Percentiles rank a stretch among this genome's conserved stretches.
Evolutionary conservation across 2,797 vertebrate genomes (phyloP).

Genomic region (Paratrypauchen microcephalus): DNA sequence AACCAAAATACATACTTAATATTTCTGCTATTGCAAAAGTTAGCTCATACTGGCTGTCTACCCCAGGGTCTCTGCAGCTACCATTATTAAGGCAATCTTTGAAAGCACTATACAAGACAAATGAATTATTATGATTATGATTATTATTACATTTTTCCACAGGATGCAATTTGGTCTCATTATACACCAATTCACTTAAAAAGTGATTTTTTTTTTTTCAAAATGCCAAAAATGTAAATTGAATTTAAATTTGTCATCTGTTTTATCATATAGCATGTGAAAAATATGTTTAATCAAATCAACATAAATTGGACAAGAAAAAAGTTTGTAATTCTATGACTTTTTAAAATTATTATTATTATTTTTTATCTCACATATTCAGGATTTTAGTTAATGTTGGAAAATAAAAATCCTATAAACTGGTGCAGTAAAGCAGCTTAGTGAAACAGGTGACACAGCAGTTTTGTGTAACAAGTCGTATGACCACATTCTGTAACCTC

Average conservation of each 20-base stretch:
- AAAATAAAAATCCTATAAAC: not conserved
- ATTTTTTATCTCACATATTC: not conserved
- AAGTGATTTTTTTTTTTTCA: no score
- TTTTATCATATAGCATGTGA: not conserved
- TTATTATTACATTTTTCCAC: no score
- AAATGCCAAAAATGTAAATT: not conserved
- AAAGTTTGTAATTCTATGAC: not conserved
- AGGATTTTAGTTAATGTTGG: not conserved
- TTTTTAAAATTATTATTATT: not conserved
- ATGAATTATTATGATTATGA: no score
- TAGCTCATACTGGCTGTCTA: not conserved
- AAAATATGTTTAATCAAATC: not conserved
- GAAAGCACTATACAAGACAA: no score
- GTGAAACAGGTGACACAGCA: not conserved
- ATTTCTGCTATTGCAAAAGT: not conserved
- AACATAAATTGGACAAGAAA: not conserved
- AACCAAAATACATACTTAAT: not conserved
- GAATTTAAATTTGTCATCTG: not conserved
- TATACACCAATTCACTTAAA: no score
- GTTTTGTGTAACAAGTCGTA: not conserved
- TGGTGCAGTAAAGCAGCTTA: not conserved
- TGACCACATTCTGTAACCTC: constrained; percentile 34
- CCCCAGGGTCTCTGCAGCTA: no score
- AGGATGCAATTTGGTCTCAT: no score
- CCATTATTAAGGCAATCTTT: no score